These are phyloP conservation scores for Lamproptera curius DNA, from an alignment of 2,888 invertebrate species.

Conservation along the genomic window DNA sequence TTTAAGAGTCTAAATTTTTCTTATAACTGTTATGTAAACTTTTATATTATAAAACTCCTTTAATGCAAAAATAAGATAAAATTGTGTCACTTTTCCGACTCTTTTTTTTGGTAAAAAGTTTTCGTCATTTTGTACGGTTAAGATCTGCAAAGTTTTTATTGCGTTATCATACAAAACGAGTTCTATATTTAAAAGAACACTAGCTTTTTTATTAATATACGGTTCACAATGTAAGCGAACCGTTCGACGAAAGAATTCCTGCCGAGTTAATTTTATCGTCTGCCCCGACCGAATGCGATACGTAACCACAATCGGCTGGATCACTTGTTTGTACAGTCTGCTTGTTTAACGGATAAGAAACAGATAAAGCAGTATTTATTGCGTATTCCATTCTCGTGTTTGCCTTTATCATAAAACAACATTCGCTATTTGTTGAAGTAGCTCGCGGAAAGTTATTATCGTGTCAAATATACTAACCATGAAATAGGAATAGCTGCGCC, in stretches of 20 bases:
- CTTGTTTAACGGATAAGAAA: conserved; percentile 53
- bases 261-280: conserved; percentile 8
- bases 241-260: conserved; percentile 5
- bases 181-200: background rate
- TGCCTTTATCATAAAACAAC: conserved; percentile 56
- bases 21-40: too few relatives aligned
- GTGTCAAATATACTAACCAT: conserved; percentile 28
- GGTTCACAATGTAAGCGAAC: background rate
- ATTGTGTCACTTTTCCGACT: too few relatives aligned
- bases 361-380: conserved; percentile 64
- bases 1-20: too few relatives aligned
- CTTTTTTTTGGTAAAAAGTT: too few relatives aligned
- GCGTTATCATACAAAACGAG: too few relatives aligned
- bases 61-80: too few relatives aligned
- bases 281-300: conserved; percentile 16
- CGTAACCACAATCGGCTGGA: conserved; percentile 27
- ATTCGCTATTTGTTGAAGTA: conserved; percentile 33
- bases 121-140: too few relatives aligned
- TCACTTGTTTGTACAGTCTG: conserved; percentile 43
- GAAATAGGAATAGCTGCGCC: conserved; percentile 8
- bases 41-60: too few relatives aligned
- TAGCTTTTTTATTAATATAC: background rate
- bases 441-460: conserved; percentile 33
- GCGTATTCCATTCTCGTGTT: conserved; percentile 51
- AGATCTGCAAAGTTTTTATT: too few relatives aligned